These are phyloP conservation scores for Puffinus mauretanicus DNA, from an alignment of 2,113 vertebrate species.

Conservation along the genomic window DNA sequence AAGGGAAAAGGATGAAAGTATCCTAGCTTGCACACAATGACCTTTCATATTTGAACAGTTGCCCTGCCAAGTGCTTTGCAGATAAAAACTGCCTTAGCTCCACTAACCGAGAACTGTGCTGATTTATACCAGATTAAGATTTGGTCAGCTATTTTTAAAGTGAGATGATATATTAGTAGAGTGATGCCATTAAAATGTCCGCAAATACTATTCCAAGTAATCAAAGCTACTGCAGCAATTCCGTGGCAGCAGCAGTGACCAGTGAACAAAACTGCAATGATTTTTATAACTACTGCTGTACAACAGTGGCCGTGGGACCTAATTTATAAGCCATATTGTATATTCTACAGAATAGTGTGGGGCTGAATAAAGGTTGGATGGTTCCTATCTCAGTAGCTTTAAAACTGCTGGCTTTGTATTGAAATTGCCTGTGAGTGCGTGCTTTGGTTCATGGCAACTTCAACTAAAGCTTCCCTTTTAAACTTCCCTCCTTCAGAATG, in stretches of 20 bases:
- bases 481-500: background rate
- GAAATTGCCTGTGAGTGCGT: background rate
- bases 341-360: background rate
- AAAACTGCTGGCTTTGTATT: background rate
- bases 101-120: background rate
- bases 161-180: background rate
- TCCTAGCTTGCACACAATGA: background rate
- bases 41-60: background rate
- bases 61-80: background rate
- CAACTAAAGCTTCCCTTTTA: background rate
- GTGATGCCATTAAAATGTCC: background rate
- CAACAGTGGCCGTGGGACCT: background rate
- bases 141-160: background rate
- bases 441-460: background rate
- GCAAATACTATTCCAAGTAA: background rate
- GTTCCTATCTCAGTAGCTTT: background rate
- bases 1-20: background rate
- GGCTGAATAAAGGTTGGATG: background rate
- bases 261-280: background rate
- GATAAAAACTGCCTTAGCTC: background rate
- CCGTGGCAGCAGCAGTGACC: background rate
- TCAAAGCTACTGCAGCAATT: background rate
- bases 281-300: background rate
- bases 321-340: background rate
- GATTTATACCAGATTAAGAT: background rate